phyloP scores from a whole-genome alignment of 2,888 invertebrate species.

The Spialia ferax region DNA sequence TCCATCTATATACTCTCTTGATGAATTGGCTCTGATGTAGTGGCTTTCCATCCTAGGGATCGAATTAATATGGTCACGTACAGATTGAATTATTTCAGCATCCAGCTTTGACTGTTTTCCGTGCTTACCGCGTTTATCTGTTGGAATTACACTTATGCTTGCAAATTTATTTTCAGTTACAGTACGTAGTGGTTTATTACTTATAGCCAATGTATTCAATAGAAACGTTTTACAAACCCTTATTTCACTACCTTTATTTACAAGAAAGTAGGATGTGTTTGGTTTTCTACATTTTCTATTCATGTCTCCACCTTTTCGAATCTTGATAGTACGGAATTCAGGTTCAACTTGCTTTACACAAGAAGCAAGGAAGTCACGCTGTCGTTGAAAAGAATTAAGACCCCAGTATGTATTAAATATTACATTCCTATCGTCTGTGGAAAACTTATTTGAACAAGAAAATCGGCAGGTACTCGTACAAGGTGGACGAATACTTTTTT shows the following conservation, averaged over 20 bases:
- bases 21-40: conserved; percentile 40
- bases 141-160: conserved; percentile 17
- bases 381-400: conserved; percentile 42
- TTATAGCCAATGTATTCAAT: conserved; percentile 44
- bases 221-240: conserved; percentile 45
- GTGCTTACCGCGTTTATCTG: conserved; percentile 38
- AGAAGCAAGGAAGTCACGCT: conserved; percentile 42
- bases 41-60: conserved; percentile 43
- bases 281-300: conserved; percentile 19
- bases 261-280: conserved; percentile 30
- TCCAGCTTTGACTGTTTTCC: conserved; percentile 36
- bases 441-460: conserved; percentile 35
- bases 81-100: conserved; percentile 39
- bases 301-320: conserved; percentile 29
- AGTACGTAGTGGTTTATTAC: conserved; percentile 31
- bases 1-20: conserved; percentile 43
- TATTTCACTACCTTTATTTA: conserved; percentile 40
- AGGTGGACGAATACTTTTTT: conserved; percentile 42
- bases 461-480: conserved; percentile 39
- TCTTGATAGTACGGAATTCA: conserved; percentile 36
- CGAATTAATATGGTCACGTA: conserved; percentile 43
- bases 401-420: conserved; percentile 42
- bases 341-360: conserved; percentile 39
- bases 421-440: conserved; percentile 40
- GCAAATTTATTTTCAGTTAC: conserved; percentile 35